phyloP scores from a whole-genome alignment of 2,113 vertebrate species.

The Neopipo cinnamomea region DNA sequence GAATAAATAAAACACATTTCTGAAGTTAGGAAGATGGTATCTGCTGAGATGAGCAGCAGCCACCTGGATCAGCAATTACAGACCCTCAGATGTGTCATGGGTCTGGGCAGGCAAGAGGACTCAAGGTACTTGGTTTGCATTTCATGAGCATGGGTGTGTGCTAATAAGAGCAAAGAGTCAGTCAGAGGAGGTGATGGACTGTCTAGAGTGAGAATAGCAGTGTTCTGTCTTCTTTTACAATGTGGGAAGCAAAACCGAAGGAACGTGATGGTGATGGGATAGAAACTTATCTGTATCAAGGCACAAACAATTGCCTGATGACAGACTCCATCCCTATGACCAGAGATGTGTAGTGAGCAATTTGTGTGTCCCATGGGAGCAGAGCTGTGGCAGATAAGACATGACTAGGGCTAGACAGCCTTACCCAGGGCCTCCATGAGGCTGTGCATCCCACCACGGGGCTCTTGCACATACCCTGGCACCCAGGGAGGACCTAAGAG shows the following conservation, averaged over 20 bases:
- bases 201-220: not conserved
- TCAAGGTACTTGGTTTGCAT: not conserved
- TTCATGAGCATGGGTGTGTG: not conserved
- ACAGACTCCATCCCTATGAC: rapidly evolving
- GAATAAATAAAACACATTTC: not conserved
- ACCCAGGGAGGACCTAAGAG: not conserved
- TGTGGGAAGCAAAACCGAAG: not conserved
- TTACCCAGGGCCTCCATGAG: not conserved
- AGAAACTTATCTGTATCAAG: not conserved
- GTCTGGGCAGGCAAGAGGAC: not conserved
- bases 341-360: not conserved
- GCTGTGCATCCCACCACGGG: not conserved
- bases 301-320: not conserved
- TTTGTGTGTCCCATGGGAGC: rapidly evolving
- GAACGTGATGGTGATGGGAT: not conserved
- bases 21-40: not conserved
- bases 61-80: not conserved
- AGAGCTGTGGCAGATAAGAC: not conserved
- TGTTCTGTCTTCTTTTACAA: not conserved
- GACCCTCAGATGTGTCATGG: not conserved
- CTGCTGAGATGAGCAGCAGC: not conserved
- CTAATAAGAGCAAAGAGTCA: not conserved
- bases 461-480: not conserved
- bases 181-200: not conserved
- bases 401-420: not conserved